phyloP scores from a whole-genome alignment of 2,113 vertebrate species.

The Xenus cinereus region DNA sequence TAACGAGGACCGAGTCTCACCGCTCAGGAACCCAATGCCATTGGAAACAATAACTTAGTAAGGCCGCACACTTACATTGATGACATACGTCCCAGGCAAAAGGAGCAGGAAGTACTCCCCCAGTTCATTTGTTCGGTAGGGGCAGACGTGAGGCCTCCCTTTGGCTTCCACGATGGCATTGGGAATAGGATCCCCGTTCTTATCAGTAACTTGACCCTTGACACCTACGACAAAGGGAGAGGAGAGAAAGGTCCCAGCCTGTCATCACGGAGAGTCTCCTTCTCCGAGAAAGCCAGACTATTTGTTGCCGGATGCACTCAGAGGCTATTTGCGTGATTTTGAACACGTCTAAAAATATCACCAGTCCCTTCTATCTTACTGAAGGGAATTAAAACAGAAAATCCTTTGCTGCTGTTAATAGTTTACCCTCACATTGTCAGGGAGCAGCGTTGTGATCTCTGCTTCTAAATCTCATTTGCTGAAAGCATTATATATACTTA shows the following conservation, averaged over 20 bases:
- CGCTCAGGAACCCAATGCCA: background rate
- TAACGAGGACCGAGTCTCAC: background rate
- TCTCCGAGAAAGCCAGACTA: background rate
- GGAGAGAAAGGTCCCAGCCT: background rate
- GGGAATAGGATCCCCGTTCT: constrained; percentile 73
- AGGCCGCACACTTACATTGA: constrained; percentile 80
- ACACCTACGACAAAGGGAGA: constrained; percentile 75
- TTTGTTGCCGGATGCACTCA: background rate
- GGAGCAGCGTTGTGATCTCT: background rate
- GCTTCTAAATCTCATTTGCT: background rate
- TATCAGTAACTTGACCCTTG: constrained; percentile 88
- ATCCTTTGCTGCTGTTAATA: background rate
- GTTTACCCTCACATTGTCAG: background rate
- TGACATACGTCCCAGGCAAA: constrained; percentile 85
- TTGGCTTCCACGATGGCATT: constrained; percentile 84
- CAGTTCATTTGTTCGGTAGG: constrained; percentile 81
- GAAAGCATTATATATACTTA: background rate
- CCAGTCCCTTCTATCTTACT: background rate
- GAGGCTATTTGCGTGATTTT: background rate
- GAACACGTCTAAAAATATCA: background rate
- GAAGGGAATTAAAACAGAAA: background rate
- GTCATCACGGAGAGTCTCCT: background rate
- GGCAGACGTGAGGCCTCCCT: constrained; percentile 83
- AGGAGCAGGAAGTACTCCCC: constrained; percentile 94
- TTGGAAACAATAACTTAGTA: background rate